These are phyloP conservation scores for Hormiphora californensis DNA, from an alignment of 37 sponge, comb jelly and placozoan genomes.

Conservation along the genomic window DNA sequence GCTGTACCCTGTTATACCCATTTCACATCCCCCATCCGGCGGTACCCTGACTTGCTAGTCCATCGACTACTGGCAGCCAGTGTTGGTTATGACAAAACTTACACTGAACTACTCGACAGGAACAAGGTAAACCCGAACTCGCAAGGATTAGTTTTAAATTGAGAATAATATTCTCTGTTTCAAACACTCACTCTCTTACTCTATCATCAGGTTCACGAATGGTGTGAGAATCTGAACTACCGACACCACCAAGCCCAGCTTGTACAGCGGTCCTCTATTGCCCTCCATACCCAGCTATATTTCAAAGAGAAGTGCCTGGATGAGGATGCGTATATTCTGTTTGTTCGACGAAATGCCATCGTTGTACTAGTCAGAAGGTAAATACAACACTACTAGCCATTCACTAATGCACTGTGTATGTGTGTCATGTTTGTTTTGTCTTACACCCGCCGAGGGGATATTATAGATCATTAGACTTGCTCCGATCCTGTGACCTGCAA, in stretches of 20 bases:
- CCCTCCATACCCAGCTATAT: conserved; percentile 82
- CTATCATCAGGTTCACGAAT: conserved; percentile 57
- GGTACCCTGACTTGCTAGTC: conserved; percentile 90
- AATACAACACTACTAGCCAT: too few relatives aligned
- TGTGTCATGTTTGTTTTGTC: too few relatives aligned
- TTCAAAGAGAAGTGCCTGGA: conserved; percentile 63
- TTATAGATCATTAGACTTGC: too few relatives aligned
- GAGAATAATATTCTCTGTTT: too few relatives aligned
- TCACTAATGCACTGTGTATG: too few relatives aligned
- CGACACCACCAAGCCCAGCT: conserved; percentile 92
- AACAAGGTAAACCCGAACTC: conserved; percentile 55
- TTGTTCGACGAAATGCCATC: conserved; percentile 80
- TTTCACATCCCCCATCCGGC: conserved; percentile 96
- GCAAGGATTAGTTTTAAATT: too few relatives aligned
- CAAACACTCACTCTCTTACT: too few relatives aligned
- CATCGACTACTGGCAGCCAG: conserved; percentile 86
- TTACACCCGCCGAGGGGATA: too few relatives aligned
- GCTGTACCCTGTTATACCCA: conserved; percentile 95
- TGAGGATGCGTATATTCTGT: conserved; percentile 79
- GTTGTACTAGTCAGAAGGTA: conserved; percentile 68
- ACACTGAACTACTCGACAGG: conserved; percentile 78
- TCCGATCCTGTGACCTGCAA: too few relatives aligned
- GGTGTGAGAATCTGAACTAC: conserved; percentile 81
- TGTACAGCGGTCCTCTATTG: conserved; percentile 77
- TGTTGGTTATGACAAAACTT: conserved; percentile 76